These are phyloP conservation scores for Tetranychus urticae DNA, from an alignment of 1,140 invertebrate species.

Conservation along the genomic window DNA sequence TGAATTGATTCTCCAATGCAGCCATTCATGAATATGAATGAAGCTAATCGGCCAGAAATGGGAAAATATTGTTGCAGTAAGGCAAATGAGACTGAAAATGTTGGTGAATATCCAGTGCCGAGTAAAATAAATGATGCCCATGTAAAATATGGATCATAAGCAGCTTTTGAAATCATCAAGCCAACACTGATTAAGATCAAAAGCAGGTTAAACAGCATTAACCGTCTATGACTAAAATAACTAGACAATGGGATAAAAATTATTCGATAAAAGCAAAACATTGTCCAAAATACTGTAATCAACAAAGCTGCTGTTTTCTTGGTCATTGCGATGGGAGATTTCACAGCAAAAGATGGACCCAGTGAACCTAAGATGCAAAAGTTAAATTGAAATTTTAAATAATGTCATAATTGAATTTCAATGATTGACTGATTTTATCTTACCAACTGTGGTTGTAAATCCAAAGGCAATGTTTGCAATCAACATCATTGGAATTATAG, in stretches of 20 bases:
- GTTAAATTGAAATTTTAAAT: neutral
- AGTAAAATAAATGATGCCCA: neutral
- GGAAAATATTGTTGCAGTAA: neutral
- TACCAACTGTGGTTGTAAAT: neutral
- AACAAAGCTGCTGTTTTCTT: neutral
- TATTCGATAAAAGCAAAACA: neutral
- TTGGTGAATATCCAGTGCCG: neutral
- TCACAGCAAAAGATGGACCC: neutral
- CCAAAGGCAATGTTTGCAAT: neutral
- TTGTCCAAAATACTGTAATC: neutral
- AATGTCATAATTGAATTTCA: neutral
- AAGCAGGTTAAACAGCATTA: neutral
- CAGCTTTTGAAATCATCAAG: neutral
- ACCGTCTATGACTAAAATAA: neutral
- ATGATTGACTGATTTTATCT: neutral
- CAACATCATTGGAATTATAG: neutral
- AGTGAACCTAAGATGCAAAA: neutral
- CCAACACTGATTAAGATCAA: neutral
- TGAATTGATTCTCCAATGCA: neutral
- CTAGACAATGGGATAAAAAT: neutral
- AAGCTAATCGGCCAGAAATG: neutral
- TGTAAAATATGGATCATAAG: neutral
- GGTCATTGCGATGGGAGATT: neutral
- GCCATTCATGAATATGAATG: neutral
- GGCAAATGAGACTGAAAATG: neutral